Conservation (phyloP, 53 echinoderm and acorn worm species). For the Echinometra lucunter region DNA sequence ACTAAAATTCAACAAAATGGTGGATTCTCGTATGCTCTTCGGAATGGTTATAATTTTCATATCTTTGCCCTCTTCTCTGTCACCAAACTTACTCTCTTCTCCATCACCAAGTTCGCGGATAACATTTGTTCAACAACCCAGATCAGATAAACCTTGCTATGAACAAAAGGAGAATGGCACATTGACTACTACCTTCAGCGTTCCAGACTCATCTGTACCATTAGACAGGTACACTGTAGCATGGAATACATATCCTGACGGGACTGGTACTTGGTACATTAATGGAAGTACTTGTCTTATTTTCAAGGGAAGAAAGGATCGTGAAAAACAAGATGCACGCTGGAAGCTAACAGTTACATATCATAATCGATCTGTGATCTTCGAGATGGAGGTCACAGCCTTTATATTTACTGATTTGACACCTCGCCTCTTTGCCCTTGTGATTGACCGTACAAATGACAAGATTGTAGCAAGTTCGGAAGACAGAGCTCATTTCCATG, state of each 20-base stretch:
- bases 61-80: not conserved
- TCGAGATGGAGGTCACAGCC: not conserved
- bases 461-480: not conserved
- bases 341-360: not conserved
- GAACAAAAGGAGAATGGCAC: not conserved
- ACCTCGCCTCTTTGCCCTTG: not conserved
- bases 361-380: not conserved
- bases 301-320: not conserved
- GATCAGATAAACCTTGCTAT: not conserved
- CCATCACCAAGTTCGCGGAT: not conserved
- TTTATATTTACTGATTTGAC: not conserved
- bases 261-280: not conserved
- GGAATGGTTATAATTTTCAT: too few relatives aligned
- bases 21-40: too few relatives aligned
- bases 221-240: not conserved
- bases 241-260: not conserved
- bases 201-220: not conserved
- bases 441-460: not conserved
- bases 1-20: too few relatives aligned
- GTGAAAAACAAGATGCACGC: not conserved
- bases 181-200: not conserved
- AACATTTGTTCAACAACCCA: not conserved
- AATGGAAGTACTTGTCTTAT: not conserved
- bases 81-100: not conserved
- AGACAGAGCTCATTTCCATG: not conserved